A percentile compares a stretch with the other conserved stretches of the same genome.
phyloP scores from a whole-genome alignment of 2,888 invertebrate genomes.

The Luperina nickerlii region DNA sequence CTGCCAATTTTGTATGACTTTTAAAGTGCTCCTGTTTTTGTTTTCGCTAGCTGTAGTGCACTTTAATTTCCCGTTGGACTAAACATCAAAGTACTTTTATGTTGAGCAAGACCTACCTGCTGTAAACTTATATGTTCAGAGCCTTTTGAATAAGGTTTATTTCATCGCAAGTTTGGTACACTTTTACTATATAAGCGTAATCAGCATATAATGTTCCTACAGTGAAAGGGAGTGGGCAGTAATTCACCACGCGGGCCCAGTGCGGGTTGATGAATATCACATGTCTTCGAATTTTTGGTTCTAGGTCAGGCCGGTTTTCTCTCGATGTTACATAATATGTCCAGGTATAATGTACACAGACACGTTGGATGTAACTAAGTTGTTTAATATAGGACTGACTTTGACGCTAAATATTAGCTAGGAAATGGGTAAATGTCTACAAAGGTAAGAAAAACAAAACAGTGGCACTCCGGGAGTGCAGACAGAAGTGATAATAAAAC shows the following conservation, averaged over 20 bases:
- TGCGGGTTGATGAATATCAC: background rate
- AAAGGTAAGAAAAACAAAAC: background rate
- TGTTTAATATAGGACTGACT: background rate
- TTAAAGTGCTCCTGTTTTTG: background rate
- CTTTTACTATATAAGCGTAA: background rate
- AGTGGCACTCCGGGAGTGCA: no score
- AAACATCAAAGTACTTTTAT: background rate
- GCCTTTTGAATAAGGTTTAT: background rate
- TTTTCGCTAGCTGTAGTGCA: background rate
- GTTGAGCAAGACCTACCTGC: background rate
- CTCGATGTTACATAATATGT: background rate
- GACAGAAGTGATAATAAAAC: no score
- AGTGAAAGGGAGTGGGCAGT: no score
- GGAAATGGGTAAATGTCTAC: background rate
- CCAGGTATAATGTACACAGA: background rate
- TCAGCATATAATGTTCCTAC: no score
- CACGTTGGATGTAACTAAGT: background rate
- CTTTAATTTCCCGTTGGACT: background rate
- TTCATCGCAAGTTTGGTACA: background rate
- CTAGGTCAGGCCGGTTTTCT: background rate
- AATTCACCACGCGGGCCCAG: no score
- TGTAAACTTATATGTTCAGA: background rate
- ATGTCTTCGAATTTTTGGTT: background rate
- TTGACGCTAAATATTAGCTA: background rate
- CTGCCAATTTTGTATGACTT: constrained; percentile 31